Conservation (phyloP, 1,140 invertebrate species). For the Drosophila novamexicana region DNA sequence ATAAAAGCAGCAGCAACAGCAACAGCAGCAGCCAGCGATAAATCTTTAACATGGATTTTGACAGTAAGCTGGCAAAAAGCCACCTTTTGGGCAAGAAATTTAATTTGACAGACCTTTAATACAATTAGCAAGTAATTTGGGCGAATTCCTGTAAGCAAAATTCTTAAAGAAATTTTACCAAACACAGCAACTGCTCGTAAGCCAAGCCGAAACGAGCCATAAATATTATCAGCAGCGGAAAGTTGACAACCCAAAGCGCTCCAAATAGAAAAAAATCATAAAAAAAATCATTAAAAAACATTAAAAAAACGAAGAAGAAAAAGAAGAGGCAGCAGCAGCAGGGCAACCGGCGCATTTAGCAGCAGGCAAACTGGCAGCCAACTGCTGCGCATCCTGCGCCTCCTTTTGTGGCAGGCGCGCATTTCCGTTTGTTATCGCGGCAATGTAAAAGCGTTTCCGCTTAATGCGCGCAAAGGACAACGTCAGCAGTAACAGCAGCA, state of each 20-base stretch:
- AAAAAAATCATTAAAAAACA: conserved; percentile 18
- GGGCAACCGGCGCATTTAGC: conserved; percentile 64
- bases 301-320: background rate
- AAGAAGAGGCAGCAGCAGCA: conserved; percentile 10
- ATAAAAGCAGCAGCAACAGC: conserved; percentile 43
- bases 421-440: conserved; percentile 81
- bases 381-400: conserved; percentile 61
- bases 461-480: conserved; percentile 55
- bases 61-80: conserved; percentile 61
- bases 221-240: conserved; percentile 68
- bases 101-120: conserved; percentile 53
- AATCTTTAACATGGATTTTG: conserved; percentile 75
- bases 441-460: conserved; percentile 78
- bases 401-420: conserved; percentile 55
- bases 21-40: conserved; percentile 53
- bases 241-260: conserved; percentile 39
- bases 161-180: conserved; percentile 15
- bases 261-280: conserved; percentile 6
- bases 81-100: conserved; percentile 36
- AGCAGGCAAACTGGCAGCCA: conserved; percentile 70
- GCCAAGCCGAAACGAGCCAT: conserved; percentile 40
- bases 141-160: background rate
- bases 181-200: conserved; percentile 9
- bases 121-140: conserved; percentile 15
- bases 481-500: conserved; percentile 26